A percentile compares a stretch with the other conserved stretches of the same genome.
phyloP scores from a whole-genome alignment of 1,140 invertebrate genomes.

The Scaptomyza montana region DNA sequence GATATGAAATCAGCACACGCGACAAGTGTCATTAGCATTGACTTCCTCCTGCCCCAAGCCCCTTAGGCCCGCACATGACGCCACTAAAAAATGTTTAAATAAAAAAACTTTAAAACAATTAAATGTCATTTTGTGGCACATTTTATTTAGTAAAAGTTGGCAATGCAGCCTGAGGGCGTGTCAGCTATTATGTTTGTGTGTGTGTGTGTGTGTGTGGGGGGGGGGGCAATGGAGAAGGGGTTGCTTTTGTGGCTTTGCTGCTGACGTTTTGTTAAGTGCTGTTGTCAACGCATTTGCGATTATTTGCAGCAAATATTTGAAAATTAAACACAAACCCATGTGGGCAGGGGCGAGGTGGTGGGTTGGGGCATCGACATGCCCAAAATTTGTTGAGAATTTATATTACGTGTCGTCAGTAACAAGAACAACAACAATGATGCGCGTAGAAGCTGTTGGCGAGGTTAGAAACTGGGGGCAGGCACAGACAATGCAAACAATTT shows the following conservation, averaged over 20 bases:
- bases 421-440: slow-evolving; percentile 21
- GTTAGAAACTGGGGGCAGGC: slow-evolving; percentile 62
- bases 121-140: slow-evolving; percentile 74
- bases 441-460: slow-evolving; percentile 48
- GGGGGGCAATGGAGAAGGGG: background rate
- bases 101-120: slow-evolving; percentile 58
- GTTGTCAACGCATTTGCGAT: slow-evolving; percentile 68
- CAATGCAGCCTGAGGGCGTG: slow-evolving; percentile 32
- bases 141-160: slow-evolving; percentile 71
- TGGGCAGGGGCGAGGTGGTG: background rate
- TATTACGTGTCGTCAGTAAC: slow-evolving; percentile 73
- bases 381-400: slow-evolving; percentile 77
- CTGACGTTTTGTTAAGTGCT: slow-evolving; percentile 51
- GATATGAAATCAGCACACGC: slow-evolving; percentile 64
- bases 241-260: slow-evolving; percentile 43
- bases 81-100: slow-evolving; percentile 8
- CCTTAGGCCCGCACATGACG: background rate
- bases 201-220: background rate
- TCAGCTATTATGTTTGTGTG: slow-evolving; percentile 35
- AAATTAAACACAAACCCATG: slow-evolving; percentile 60
- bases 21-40: slow-evolving; percentile 67
- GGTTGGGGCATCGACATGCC: slow-evolving; percentile 37
- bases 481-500: slow-evolving; percentile 79
- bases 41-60: background rate
- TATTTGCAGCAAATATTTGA: slow-evolving; percentile 75